phyloP scores from a whole-genome alignment of 2,113 vertebrate genomes.

The Phaethornis superciliosus region DNA sequence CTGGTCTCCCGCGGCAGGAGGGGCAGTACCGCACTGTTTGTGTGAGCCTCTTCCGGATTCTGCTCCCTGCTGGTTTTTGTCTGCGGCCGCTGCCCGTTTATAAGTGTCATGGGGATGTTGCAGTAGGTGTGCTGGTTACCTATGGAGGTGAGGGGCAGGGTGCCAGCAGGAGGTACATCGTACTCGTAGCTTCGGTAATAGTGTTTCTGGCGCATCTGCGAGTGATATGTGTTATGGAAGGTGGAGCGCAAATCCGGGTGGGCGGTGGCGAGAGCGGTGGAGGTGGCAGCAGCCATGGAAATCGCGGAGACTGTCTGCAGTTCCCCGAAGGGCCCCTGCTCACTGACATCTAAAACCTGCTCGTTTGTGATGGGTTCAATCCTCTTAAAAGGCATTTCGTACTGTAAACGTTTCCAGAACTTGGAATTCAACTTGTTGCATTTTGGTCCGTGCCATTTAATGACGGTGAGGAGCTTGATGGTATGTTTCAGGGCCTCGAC shows the following conservation, averaged over 20 bases:
- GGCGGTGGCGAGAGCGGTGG: constrained; percentile 96
- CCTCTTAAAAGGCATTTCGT: constrained; percentile 98
- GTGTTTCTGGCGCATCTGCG: constrained; percentile 99
- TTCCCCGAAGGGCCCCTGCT: constrained; percentile 96
- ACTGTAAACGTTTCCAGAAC: constrained; percentile 99
- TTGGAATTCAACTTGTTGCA: constrained; percentile 98
- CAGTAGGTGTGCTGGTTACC: constrained; percentile 99
- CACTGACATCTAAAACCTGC: constrained; percentile 94
- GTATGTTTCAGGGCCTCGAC: constrained; percentile 97
- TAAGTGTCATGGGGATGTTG: constrained; percentile 99
- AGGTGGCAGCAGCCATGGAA: constrained; percentile 97
- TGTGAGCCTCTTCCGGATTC: constrained; percentile 95
- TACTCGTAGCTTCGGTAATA: constrained; percentile 98
- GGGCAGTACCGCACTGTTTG: constrained; percentile 97
- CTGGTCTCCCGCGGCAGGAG: constrained; percentile 97
- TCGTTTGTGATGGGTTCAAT: constrained; percentile 92
- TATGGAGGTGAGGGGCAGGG: constrained; percentile 94
- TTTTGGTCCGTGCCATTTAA: constrained; percentile 96
- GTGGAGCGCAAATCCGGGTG: constrained; percentile 96
- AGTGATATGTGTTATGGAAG: constrained; percentile 97
- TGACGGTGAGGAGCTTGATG: constrained; percentile 96
- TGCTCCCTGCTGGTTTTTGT: constrained; percentile 93
- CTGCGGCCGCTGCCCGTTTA: constrained; percentile 95
- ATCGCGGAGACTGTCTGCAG: constrained; percentile 97
- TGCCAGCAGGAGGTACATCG: constrained; percentile 91